Conservation (phyloP, 2,888 invertebrate genomes). For the Drosophila colorata region DNA sequence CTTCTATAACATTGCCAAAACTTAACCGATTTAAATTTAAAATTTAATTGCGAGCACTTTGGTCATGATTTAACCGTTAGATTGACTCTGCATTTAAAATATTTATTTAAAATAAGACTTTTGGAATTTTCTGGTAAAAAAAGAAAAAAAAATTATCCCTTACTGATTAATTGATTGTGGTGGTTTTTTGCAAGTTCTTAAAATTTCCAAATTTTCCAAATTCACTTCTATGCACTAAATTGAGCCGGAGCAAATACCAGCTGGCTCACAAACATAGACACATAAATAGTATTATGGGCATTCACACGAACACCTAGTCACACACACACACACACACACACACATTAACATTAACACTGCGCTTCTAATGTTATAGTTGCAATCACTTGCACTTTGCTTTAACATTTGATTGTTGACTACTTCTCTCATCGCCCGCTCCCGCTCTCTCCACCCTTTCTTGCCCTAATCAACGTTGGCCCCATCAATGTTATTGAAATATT, state of each 20-base stretch:
- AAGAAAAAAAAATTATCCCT: no score
- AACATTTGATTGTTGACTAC: slow-evolving; percentile 52
- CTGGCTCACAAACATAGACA: slow-evolving; percentile 26
- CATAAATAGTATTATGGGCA: slow-evolving; percentile 64
- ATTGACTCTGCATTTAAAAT: no score
- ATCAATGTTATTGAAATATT: slow-evolving; percentile 48
- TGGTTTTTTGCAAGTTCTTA: no score
- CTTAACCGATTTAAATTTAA: no score
- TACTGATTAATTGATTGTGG: no score
- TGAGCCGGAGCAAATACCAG: not conserved
- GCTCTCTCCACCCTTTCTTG: not conserved
- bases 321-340: slow-evolving; percentile 1
- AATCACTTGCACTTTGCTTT: slow-evolving; percentile 48
- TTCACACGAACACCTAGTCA: slow-evolving; percentile 37
- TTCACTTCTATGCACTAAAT: no score
- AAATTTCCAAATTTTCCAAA: no score
- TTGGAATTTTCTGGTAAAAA: no score
- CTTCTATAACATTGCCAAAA: no score
- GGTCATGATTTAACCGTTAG: no score
- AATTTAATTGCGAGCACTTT: no score
- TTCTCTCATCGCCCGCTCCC: not conserved
- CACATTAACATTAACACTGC: slow-evolving; percentile 47
- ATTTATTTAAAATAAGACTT: no score
- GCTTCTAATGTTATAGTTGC: slow-evolving; percentile 31
- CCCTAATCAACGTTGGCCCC: slow-evolving; percentile 26